phyloP scores from a whole-genome alignment of 1,140 invertebrate species.

The Meloidogyne hapla region DNA sequence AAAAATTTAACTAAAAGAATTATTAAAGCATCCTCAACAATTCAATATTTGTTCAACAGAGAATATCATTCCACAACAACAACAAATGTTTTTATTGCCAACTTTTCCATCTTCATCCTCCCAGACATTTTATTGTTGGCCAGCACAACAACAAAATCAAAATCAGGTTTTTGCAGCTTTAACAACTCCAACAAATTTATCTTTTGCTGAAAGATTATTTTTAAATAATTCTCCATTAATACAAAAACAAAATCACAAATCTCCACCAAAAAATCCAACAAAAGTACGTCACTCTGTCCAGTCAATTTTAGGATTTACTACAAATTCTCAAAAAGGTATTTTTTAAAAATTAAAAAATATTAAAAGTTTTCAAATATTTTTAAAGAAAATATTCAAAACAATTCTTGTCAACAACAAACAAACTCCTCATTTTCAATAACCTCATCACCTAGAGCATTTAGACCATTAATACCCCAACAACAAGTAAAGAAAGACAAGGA shows the following conservation, averaged over 20 bases:
- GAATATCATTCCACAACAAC: neutral
- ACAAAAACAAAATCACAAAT: neutral
- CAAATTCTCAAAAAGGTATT: neutral
- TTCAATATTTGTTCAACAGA: neutral
- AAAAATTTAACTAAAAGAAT: too few species aligned
- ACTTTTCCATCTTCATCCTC: neutral
- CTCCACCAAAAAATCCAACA: neutral
- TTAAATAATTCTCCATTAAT: neutral
- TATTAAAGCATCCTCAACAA: neutral
- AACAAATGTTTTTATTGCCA: constrained; percentile 3
- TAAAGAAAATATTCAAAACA: neutral
- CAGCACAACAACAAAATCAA: constrained; percentile 1
- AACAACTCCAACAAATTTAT: neutral
- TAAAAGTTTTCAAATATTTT: neutral
- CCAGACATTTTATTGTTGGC: neutral
- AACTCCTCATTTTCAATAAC: neutral
- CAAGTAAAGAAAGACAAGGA: neutral
- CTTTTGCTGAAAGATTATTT: too few species aligned
- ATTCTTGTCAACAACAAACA: neutral
- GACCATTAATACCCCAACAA: neutral
- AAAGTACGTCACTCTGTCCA: constrained; percentile 27
- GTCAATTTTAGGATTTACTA: constrained; percentile 19
- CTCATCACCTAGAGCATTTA: constrained; percentile 20
- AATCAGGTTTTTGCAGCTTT: neutral
- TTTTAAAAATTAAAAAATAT: neutral